Conservation (phyloP, 2,797 vertebrate species). For the Anomalospiza imberbis region DNA sequence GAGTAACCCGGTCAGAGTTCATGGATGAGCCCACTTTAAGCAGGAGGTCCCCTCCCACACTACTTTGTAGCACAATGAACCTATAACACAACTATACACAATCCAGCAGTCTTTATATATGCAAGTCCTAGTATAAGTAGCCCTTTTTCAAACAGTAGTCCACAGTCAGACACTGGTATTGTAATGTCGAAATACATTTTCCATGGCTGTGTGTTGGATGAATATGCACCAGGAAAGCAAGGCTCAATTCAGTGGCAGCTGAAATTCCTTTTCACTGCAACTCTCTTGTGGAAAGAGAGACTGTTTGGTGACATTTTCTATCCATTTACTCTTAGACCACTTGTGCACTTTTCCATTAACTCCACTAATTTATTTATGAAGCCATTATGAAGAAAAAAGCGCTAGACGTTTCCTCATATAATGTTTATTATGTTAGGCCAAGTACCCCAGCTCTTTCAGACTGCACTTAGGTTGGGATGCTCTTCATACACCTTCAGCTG, state of each 20-base stretch:
- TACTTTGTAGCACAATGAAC: background rate
- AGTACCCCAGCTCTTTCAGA: background rate
- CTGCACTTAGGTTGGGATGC: too few species aligned
- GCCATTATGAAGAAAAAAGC: background rate
- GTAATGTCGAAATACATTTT: background rate
- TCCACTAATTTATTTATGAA: background rate
- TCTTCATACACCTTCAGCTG: background rate
- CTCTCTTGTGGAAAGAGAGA: background rate
- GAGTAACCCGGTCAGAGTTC: background rate
- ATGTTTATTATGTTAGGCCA: background rate
- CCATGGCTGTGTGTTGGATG: rapidly evolving
- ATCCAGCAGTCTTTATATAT: background rate
- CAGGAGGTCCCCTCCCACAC: background rate
- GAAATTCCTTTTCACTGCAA: background rate
- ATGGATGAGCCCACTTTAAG: background rate
- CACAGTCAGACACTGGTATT: background rate
- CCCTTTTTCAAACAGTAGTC: background rate
- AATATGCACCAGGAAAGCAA: background rate
- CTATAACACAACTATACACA: too few species aligned
- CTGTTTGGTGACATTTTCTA: background rate
- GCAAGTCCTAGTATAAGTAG: background rate
- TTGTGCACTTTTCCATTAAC: background rate
- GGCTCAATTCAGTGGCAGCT: background rate
- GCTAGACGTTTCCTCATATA: background rate
- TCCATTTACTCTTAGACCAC: background rate